phyloP scores from a whole-genome alignment of 2,113 vertebrate species.

The Psephotus haematonotus region DNA sequence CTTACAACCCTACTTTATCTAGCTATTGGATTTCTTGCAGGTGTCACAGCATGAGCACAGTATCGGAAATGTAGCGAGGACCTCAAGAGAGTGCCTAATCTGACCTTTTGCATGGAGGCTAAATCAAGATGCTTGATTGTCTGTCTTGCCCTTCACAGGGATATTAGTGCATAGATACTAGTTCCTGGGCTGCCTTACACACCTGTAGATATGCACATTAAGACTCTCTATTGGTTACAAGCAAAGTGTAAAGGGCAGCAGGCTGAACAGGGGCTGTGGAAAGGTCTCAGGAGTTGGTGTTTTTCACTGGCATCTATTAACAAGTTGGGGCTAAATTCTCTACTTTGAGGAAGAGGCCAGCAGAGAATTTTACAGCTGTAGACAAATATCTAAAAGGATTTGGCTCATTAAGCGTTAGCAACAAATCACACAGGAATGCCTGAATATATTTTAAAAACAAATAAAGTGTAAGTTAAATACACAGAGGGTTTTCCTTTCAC shows the following conservation, averaged over 20 bases:
- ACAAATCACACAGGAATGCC: conserved; percentile 14
- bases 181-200: neutral
- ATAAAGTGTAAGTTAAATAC: conserved; percentile 29
- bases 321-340: conserved; percentile 20
- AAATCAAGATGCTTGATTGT: conserved; percentile 4
- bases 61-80: neutral
- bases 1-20: neutral
- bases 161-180: neutral
- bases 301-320: conserved; percentile 22
- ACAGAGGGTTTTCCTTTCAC: conserved; percentile 11
- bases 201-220: neutral
- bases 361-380: conserved; percentile 27
- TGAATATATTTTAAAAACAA: conserved; percentile 43
- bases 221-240: neutral
- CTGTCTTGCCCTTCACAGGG: neutral
- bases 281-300: neutral
- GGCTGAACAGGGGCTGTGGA: neutral
- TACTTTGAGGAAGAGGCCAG: conserved; percentile 27
- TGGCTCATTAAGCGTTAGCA: conserved; percentile 25
- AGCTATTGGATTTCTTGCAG: neutral
- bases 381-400: conserved; percentile 43
- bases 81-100: conserved; percentile 11
- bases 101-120: conserved; percentile 29
- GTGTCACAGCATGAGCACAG: neutral
- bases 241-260: conserved; percentile 1